A percentile compares a stretch with the other conserved stretches of the same genome.
phyloP scores from a whole-genome alignment of 1,140 invertebrate species.

The Phocides pigmalion region DNA sequence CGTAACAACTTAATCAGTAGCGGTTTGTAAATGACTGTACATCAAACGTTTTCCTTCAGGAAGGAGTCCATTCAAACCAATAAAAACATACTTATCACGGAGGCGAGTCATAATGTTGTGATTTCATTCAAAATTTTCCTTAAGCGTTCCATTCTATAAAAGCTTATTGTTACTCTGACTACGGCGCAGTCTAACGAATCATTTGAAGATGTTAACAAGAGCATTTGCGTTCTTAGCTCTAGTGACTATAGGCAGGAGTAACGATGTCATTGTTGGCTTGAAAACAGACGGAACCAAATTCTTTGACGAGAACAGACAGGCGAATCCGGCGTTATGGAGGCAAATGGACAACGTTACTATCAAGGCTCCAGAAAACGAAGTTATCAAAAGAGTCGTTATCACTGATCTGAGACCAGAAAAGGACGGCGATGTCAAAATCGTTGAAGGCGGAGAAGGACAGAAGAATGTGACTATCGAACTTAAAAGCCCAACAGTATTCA shows the following conservation, averaged over 20 bases:
- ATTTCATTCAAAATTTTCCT: constrained; percentile 62
- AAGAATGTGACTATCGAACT: constrained; percentile 69
- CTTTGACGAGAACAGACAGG: constrained; percentile 57
- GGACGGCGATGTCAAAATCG: constrained; percentile 63
- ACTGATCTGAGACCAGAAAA: constrained; percentile 65
- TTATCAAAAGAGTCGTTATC: constrained; percentile 61
- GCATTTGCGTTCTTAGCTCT: constrained; percentile 48
- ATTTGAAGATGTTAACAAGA: constrained; percentile 54
- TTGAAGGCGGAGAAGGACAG: constrained; percentile 61
- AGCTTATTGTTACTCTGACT: constrained; percentile 31
- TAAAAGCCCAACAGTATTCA: constrained; percentile 66
- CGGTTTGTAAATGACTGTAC: constrained; percentile 61
- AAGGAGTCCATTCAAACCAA: constrained; percentile 57
- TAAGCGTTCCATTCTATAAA: constrained; percentile 55
- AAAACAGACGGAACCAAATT: constrained; percentile 53
- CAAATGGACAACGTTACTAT: constrained; percentile 61
- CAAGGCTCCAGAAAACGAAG: constrained; percentile 51
- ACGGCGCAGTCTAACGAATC: constrained; percentile 39
- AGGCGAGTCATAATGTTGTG: constrained; percentile 49
- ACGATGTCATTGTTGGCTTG: constrained; percentile 54
- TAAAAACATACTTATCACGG: constrained; percentile 63
- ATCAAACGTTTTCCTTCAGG: constrained; percentile 69
- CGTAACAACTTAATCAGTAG: constrained; percentile 34
- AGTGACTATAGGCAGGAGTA: constrained; percentile 41
- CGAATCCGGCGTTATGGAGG: constrained; percentile 67